These are phyloP conservation scores for Idaea straminata DNA, from an alignment of 2,888 invertebrate species.

Conservation along the genomic window DNA sequence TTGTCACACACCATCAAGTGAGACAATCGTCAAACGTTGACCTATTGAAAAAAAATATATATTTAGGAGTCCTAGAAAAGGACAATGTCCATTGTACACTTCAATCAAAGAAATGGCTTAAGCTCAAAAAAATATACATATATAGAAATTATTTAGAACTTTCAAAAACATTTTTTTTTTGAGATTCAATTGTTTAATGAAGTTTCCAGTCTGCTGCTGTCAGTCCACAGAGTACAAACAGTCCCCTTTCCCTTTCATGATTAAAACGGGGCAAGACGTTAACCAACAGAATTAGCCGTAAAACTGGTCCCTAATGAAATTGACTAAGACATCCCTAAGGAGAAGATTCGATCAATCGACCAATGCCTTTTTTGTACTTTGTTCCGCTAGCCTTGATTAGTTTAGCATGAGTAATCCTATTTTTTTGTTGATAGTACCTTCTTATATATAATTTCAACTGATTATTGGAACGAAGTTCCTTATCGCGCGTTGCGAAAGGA, in stretches of 20 bases:
- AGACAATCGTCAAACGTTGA: too few relatives aligned
- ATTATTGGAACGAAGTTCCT: too few relatives aligned
- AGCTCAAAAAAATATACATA: neutral
- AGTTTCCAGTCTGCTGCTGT: neutral
- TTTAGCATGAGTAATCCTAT: neutral
- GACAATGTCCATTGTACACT: too few relatives aligned
- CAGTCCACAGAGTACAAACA: neutral
- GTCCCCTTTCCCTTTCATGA: neutral
- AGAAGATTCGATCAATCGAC: neutral
- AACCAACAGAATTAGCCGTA: slow-evolving; percentile 5
- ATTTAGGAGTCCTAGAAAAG: too few relatives aligned
- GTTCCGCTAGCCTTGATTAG: neutral
- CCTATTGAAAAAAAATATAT: too few relatives aligned
- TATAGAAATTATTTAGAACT: too few relatives aligned
- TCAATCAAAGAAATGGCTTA: too few relatives aligned
- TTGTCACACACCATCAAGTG: too few relatives aligned
- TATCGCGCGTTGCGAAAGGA: too few relatives aligned
- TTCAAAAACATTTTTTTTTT: neutral
- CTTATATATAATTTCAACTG: too few relatives aligned
- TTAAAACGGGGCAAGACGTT: slow-evolving; percentile 3
- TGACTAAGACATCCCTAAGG: neutral
- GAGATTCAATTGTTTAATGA: neutral
- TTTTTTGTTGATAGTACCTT: neutral
- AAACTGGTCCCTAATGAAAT: slow-evolving; percentile 2
- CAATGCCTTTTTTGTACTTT: slow-evolving; percentile 1